Conservation (phyloP, 2,113 vertebrate genomes). For the Centrocercus urophasianus region DNA sequence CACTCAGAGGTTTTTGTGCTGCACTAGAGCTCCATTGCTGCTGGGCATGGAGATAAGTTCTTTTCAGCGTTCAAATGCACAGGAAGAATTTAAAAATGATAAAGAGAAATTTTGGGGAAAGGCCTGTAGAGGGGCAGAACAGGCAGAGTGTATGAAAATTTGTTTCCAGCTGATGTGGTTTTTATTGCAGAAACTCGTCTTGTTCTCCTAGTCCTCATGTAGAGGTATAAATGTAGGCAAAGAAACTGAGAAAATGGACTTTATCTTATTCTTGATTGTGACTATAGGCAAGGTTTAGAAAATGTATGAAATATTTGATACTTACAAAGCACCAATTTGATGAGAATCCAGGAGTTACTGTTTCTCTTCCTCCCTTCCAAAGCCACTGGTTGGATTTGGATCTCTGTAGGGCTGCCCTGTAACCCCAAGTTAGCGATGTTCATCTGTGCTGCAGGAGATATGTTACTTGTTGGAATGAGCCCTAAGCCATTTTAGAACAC, state of each 20-base stretch:
- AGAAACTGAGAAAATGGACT: neutral
- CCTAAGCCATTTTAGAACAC: neutral
- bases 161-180: rapidly evolving
- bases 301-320: neutral
- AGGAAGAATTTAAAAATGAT: no score
- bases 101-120: neutral
- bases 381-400: neutral
- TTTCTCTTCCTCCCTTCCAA: neutral
- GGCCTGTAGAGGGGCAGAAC: neutral
- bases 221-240: neutral
- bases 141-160: neutral
- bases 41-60: neutral
- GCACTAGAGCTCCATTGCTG: neutral
- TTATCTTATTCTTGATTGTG: neutral
- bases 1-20: neutral
- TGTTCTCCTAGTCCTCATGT: neutral
- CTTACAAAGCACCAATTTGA: neutral
- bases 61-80: neutral
- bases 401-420: neutral
- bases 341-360: neutral
- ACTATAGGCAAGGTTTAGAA: neutral
- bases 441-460: neutral
- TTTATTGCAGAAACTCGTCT: neutral
- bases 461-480: neutral
- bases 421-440: neutral